A percentile compares a stretch with the other conserved stretches of the same genome.
phyloP scores from a whole-genome alignment of 2,797 vertebrate species.

The Amphiprion clarkii region DNA sequence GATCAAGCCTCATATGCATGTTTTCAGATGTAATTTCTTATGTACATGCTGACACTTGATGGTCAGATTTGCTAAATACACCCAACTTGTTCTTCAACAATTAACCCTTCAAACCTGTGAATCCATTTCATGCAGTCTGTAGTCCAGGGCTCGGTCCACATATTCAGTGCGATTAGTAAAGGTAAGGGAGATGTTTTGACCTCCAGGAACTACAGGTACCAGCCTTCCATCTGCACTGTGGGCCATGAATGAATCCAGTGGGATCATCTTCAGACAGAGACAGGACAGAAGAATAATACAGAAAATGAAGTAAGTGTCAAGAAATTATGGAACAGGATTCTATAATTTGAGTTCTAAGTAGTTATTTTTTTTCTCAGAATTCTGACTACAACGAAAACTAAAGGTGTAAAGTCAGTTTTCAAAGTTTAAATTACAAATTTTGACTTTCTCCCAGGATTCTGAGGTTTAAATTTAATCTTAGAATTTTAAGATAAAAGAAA shows the following conservation, averaged over 20 bases:
- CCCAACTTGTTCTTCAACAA: background rate
- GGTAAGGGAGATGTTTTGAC: conserved; percentile 85
- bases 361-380: too few relatives aligned
- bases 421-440: too few relatives aligned
- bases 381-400: too few relatives aligned
- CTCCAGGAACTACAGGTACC: conserved; percentile 86
- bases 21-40: too few relatives aligned
- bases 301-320: background rate
- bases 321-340: background rate
- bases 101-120: conserved; percentile 80
- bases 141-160: conserved; percentile 86
- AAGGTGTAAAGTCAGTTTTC: too few relatives aligned
- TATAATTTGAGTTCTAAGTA: too few relatives aligned
- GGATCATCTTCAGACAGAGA: conserved; percentile 84
- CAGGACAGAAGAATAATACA: background rate
- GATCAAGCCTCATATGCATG: too few relatives aligned
- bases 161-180: conserved; percentile 87
- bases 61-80: background rate
- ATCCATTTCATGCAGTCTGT: conserved; percentile 89
- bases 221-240: conserved; percentile 86
- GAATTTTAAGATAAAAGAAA: too few relatives aligned
- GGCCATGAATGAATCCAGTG: conserved; percentile 87
- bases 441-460: too few relatives aligned
- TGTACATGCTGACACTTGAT: background rate
- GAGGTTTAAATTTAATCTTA: too few relatives aligned